Percentiles rank a stretch among this genome's conserved stretches.
Conservation (phyloP, 1,140 invertebrate genomes). For the Drosophila kurseongensis region DNA sequence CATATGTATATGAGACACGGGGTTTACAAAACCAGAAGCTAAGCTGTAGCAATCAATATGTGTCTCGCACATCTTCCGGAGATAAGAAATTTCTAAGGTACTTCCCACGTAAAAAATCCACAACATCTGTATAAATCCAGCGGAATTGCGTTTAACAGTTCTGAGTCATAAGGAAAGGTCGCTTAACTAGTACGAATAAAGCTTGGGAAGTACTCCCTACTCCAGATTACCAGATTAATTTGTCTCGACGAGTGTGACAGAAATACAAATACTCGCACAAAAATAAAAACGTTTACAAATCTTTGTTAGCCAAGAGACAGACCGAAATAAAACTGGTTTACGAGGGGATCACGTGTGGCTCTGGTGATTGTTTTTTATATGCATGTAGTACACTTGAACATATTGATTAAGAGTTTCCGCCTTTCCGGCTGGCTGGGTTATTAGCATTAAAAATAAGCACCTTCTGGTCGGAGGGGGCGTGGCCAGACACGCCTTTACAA, state of each 20-base stretch:
- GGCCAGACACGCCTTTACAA: constrained; percentile 33
- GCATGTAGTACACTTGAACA: constrained; percentile 13
- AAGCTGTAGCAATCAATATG: constrained; percentile 2
- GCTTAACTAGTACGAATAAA: constrained; percentile 22
- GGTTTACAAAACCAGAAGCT: constrained; percentile 1
- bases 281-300: constrained; percentile 39
- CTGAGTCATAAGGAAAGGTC: constrained; percentile 37
- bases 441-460: constrained; percentile 30
- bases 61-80: constrained; percentile 1
- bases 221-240: constrained; percentile 38
- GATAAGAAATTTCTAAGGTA: constrained; percentile 26
- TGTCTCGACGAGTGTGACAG: constrained; percentile 26
- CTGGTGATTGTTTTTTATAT: constrained; percentile 31
- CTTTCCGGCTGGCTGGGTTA: constrained; percentile 11
- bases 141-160: constrained; percentile 6
- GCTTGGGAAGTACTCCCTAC: constrained; percentile 37
- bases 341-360: constrained; percentile 30
- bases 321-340: constrained; percentile 46
- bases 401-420: constrained; percentile 43
- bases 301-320: constrained; percentile 42
- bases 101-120: constrained; percentile 24
- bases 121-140: constrained; percentile 17
- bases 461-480: constrained; percentile 17
- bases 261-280: constrained; percentile 21
- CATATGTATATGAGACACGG: constrained; percentile 1